These are phyloP conservation scores for Psittacula cyanocephala DNA, from an alignment of 2,113 vertebrate genomes.

Conservation along the genomic window DNA sequence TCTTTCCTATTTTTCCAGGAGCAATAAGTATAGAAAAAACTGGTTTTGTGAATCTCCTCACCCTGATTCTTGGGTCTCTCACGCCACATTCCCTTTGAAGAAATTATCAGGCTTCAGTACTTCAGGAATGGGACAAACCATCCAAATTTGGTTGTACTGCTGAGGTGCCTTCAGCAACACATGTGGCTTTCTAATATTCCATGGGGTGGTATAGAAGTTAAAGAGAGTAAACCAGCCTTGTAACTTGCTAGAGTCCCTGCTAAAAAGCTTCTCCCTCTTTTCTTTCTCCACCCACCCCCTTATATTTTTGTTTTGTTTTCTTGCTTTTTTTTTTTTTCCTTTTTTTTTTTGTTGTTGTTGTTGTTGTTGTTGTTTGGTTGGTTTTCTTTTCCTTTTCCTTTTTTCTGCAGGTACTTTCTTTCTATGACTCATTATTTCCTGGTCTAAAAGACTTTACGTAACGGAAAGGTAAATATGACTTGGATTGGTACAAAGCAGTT, in stretches of 20 bases:
- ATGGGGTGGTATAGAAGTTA: background rate
- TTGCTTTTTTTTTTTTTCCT: too few relatives aligned
- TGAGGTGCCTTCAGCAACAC: background rate
- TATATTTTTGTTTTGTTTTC: background rate
- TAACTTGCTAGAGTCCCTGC: background rate
- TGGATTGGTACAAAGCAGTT: background rate
- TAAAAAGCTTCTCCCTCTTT: background rate
- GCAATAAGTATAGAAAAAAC: fast-evolving
- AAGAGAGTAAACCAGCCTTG: background rate
- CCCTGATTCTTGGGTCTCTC: background rate
- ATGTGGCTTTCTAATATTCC: background rate
- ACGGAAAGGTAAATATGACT: background rate
- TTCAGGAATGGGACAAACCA: background rate
- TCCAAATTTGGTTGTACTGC: background rate
- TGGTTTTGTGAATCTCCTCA: background rate
- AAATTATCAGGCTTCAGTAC: background rate
- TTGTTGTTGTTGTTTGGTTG: background rate
- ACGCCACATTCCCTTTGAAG: background rate
- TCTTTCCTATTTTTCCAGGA: background rate
- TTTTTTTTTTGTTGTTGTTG: background rate
- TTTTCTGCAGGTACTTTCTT: background rate
- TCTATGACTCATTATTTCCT: background rate
- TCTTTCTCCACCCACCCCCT: too few relatives aligned
- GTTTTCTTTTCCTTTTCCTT: fast-evolving
- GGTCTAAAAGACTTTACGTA: background rate